These are phyloP conservation scores for Phrynocephalus versicolor DNA, from an alignment of 2,113 vertebrate species.

Conservation along the genomic window DNA sequence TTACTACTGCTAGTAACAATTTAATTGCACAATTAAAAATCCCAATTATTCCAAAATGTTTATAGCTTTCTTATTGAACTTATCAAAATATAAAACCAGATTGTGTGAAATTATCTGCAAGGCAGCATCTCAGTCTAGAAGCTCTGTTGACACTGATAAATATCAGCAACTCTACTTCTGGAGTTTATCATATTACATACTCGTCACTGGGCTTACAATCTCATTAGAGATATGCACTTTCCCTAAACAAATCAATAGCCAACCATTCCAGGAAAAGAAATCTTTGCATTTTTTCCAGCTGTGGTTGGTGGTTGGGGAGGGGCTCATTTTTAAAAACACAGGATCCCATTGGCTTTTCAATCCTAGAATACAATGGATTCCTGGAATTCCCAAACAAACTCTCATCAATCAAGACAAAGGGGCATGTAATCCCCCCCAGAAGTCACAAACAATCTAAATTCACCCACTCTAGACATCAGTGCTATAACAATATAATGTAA, in stretches of 20 bases:
- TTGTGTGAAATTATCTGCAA: neutral
- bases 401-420: neutral
- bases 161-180: neutral
- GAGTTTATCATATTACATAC: neutral
- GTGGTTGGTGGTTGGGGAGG: accelerated
- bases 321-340: neutral
- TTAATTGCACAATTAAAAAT: neutral
- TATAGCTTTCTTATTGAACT: neutral
- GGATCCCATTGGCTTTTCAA: neutral
- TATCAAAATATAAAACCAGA: conserved; percentile 29
- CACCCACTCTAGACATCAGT: neutral
- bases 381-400: conserved; percentile 47
- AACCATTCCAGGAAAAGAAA: neutral
- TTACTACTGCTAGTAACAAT: neutral
- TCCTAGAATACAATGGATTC: conserved; percentile 78
- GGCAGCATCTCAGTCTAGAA: accelerated
- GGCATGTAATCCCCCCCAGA: neutral
- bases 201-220: accelerated
- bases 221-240: neutral
- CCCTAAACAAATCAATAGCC: neutral
- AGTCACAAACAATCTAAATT: neutral
- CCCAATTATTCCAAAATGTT: neutral
- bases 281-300: neutral
- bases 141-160: neutral
- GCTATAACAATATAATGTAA: neutral